phyloP scores from a whole-genome alignment of 2,113 vertebrate genomes.

The Hydrolagus affinis region DNA sequence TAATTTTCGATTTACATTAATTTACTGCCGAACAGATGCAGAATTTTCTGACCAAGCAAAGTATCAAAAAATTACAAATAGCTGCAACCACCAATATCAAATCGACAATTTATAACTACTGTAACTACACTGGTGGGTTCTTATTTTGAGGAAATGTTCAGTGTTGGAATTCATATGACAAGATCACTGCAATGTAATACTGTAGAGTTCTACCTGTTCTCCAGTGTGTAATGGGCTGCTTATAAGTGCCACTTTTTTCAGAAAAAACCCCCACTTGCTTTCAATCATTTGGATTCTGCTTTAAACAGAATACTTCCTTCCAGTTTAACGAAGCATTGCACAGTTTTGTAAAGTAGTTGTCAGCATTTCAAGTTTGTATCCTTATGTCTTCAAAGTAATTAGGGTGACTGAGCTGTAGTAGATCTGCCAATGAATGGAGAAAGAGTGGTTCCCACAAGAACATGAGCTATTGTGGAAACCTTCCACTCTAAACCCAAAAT shows the following conservation, averaged over 20 bases:
- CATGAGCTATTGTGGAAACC: neutral
- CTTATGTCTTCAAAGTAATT: neutral
- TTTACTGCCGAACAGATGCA: too few species aligned
- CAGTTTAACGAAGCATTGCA: neutral
- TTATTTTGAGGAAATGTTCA: too few species aligned
- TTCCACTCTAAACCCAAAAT: neutral
- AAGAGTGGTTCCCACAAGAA: conserved; percentile 2
- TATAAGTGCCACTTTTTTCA: neutral
- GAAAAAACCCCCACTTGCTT: neutral
- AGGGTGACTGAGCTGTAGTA: neutral
- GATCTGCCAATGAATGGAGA: neutral
- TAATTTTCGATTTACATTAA: too few species aligned
- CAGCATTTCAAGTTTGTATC: neutral
- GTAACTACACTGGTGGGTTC: too few species aligned
- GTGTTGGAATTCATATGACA: neutral
- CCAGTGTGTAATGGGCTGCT: neutral
- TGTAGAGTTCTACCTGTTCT: neutral
- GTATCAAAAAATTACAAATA: too few species aligned
- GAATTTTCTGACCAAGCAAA: too few species aligned
- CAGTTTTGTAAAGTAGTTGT: neutral
- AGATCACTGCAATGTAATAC: neutral
- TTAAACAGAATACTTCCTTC: neutral
- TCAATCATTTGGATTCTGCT: neutral
- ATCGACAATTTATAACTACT: too few species aligned
- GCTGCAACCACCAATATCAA: too few species aligned